These are phyloP conservation scores for Myripristis jacobus DNA, from an alignment of 2,797 vertebrate genomes.

Conservation along the genomic window DNA sequence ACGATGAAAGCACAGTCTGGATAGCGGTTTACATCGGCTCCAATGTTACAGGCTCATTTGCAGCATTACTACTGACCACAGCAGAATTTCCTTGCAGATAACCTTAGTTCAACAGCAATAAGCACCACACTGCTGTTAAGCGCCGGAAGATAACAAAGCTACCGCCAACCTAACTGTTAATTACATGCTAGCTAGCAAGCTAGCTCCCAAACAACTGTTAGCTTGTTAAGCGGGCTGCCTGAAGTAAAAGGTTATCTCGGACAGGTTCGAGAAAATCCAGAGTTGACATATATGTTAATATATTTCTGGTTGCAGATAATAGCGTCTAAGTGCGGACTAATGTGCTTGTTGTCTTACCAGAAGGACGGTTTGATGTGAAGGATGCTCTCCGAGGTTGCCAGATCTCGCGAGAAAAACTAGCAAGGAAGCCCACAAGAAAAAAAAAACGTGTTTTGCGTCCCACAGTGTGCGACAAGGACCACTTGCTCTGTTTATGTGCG, in stretches of 20 bases:
- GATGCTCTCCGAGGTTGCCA: too few species aligned
- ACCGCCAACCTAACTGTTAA: not conserved
- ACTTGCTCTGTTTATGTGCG: too few species aligned
- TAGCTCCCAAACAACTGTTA: constrained; percentile 42
- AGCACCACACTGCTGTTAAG: not conserved
- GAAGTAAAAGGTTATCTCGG: not conserved
- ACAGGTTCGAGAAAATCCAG: accelerated
- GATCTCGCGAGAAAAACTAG: too few species aligned
- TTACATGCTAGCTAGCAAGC: constrained; percentile 38
- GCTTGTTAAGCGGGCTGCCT: not conserved
- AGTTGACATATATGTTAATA: accelerated
- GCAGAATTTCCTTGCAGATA: not conserved
- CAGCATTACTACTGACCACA: too few species aligned
- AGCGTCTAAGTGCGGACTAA: not conserved
- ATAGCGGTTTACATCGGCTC: too few species aligned
- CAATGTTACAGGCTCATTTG: too few species aligned
- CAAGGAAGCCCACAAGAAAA: too few species aligned
- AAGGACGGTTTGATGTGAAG: constrained; percentile 17
- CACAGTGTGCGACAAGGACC: too few species aligned
- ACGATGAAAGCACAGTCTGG: too few species aligned
- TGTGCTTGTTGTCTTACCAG: constrained; percentile 27
- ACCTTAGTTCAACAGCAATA: not conserved
- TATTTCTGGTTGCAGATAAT: accelerated
- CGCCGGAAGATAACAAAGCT: constrained; percentile 15
- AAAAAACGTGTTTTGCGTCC: too few species aligned